phyloP scores from a whole-genome alignment of 2,797 vertebrate species.

The Pantherophis vulpinus region DNA sequence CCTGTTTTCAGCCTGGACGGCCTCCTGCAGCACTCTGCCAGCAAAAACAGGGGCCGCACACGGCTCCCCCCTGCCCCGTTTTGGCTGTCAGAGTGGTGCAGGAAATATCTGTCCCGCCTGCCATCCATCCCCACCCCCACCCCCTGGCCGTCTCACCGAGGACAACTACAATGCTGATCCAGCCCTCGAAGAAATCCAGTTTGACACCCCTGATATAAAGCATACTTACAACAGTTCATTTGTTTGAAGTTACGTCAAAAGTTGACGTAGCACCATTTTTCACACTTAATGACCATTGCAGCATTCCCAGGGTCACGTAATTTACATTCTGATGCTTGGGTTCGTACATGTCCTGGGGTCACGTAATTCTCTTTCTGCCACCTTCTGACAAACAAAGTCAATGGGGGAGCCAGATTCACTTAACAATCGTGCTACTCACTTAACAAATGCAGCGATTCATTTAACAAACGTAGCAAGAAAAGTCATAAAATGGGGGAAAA shows the following conservation, averaged over 20 bases:
- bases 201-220: too few species aligned
- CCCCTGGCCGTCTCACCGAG: too few species aligned
- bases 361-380: neutral
- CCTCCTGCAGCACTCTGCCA: too few species aligned
- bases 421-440: neutral
- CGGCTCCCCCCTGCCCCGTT: too few species aligned
- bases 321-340: neutral
- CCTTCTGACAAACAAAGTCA: neutral
- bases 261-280: neutral
- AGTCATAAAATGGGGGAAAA: neutral
- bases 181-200: too few species aligned
- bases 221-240: neutral
- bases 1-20: too few species aligned
- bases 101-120: too few species aligned
- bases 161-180: too few species aligned
- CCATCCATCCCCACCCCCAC: too few species aligned
- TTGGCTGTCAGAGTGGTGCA: too few species aligned
- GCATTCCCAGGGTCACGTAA: neutral
- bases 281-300: neutral
- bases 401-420: neutral
- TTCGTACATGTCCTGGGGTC: neutral
- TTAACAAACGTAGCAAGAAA: neutral
- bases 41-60: too few species aligned
- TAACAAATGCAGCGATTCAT: neutral
- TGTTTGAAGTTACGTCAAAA: neutral